Percentiles rank a stretch among this genome's conserved stretches.
These are phyloP conservation scores for Orgyia antiqua DNA, from an alignment of 2,888 invertebrate genomes.

Conservation along the genomic window DNA sequence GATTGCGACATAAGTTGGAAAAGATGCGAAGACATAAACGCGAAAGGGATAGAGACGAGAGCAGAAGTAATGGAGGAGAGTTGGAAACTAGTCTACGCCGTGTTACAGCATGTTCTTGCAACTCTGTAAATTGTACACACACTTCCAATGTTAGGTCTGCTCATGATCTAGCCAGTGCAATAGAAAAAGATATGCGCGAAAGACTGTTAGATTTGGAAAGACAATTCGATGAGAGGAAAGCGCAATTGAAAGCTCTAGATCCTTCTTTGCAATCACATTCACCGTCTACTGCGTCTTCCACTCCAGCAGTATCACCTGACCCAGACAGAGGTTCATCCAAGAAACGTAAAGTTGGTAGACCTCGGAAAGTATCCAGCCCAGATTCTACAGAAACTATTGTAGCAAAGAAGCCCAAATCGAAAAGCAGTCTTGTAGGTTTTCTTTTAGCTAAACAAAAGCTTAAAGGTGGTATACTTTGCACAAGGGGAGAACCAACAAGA, in stretches of 20 bases:
- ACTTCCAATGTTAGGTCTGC: constrained; percentile 63
- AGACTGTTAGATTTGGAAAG: constrained; percentile 88
- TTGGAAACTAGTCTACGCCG: constrained; percentile 61
- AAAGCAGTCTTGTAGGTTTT: constrained; percentile 81
- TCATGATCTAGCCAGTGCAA: constrained; percentile 81
- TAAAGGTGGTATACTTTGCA: constrained; percentile 58
- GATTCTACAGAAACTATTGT: constrained; percentile 88
- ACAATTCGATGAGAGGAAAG: constrained; percentile 89
- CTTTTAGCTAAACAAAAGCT: constrained; percentile 81
- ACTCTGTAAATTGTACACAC: constrained; percentile 44
- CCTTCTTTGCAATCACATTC: constrained; percentile 69
- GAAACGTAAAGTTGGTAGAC: constrained; percentile 90
- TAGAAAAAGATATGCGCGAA: constrained; percentile 90
- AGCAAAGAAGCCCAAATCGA: constrained; percentile 87
- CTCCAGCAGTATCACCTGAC: constrained; percentile 66
- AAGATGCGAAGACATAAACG: constrained; percentile 66
- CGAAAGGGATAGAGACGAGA: constrained; percentile 53
- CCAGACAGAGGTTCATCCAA: constrained; percentile 80
- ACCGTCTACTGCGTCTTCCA: constrained; percentile 62
- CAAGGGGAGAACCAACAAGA: constrained; percentile 73
- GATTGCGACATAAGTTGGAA: constrained; percentile 62
- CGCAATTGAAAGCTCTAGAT: constrained; percentile 85
- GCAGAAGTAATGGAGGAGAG: constrained; percentile 49
- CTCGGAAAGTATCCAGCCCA: constrained; percentile 83
- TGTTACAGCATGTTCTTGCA: constrained; percentile 61